Evolutionary conservation across 2,113 vertebrate genomes (phyloP).

Genomic region (Carassius auratus): DNA sequence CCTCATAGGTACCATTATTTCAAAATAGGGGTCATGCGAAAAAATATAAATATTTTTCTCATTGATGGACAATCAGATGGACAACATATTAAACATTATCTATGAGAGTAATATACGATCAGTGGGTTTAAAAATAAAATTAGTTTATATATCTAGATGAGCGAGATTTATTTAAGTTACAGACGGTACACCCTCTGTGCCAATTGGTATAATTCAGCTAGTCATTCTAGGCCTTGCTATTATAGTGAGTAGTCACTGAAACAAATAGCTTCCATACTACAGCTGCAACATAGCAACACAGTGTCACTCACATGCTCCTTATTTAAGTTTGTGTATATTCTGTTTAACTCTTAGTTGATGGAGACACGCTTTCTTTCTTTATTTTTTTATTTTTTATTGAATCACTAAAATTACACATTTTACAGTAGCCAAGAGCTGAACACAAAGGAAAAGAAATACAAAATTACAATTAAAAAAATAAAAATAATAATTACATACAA

Average conservation of each 20-base stretch:
- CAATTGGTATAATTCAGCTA: background rate
- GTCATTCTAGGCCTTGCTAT: slow-evolving; percentile 7
- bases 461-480: too few relatives aligned
- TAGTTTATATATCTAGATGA: background rate
- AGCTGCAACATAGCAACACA: too few relatives aligned
- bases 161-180: background rate
- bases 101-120: background rate
- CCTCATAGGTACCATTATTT: slow-evolving; percentile 68
- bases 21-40: background rate
- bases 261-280: background rate
- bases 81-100: background rate
- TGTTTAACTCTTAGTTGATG: too few relatives aligned
- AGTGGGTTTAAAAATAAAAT: background rate
- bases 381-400: too few relatives aligned
- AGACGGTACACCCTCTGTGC: background rate
- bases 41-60: background rate
- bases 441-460: too few relatives aligned
- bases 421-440: too few relatives aligned
- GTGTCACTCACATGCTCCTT: too few relatives aligned
- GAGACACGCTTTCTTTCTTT: too few relatives aligned
- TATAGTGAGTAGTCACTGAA: background rate
- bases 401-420: too few relatives aligned
- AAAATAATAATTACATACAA: too few relatives aligned
- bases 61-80: background rate
- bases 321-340: too few relatives aligned